These are phyloP conservation scores for Aethina tumida DNA, from an alignment of 1,140 invertebrate species.

Conservation along the genomic window DNA sequence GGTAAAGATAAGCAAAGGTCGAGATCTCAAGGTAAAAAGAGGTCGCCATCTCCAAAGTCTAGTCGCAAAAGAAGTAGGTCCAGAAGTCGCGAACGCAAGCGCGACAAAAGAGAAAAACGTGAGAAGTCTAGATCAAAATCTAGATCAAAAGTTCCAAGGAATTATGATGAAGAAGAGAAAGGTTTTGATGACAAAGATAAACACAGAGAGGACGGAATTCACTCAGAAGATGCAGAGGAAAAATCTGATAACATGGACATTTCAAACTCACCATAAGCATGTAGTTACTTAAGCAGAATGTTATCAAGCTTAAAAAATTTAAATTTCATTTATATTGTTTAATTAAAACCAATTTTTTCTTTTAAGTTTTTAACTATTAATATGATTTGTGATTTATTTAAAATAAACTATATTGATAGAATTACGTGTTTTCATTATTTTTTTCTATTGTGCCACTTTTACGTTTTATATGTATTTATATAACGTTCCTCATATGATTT, in stretches of 20 bases:
- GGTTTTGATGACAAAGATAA: slow-evolving; percentile 36
- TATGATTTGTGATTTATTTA: no score
- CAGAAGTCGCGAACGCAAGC: slow-evolving; percentile 24
- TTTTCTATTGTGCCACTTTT: no score
- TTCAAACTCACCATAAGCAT: slow-evolving; percentile 39
- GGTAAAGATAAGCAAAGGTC: slow-evolving; percentile 39
- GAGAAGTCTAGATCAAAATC: slow-evolving; percentile 24
- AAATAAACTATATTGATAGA: no score
- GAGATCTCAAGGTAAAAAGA: slow-evolving; percentile 29
- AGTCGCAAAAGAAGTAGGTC: slow-evolving; percentile 22
- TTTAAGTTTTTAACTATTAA: no score
- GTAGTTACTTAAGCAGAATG: no score
- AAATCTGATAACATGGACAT: slow-evolving; percentile 52
- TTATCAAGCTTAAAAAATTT: no score
- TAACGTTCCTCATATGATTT: no score
- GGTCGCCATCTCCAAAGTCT: slow-evolving; percentile 17
- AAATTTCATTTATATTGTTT: no score
- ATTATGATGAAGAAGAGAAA: slow-evolving; percentile 46
- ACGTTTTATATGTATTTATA: no score
- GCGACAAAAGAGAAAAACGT: slow-evolving; percentile 22
- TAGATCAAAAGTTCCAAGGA: slow-evolving; percentile 36
- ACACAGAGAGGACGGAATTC: slow-evolving; percentile 16
- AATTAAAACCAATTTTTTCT: no score
- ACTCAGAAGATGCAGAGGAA: slow-evolving; percentile 35
- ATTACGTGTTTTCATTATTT: no score